Base-by-base conservation (phyloP, 1,140 invertebrate species). In the Lineus longissimus region DNA sequence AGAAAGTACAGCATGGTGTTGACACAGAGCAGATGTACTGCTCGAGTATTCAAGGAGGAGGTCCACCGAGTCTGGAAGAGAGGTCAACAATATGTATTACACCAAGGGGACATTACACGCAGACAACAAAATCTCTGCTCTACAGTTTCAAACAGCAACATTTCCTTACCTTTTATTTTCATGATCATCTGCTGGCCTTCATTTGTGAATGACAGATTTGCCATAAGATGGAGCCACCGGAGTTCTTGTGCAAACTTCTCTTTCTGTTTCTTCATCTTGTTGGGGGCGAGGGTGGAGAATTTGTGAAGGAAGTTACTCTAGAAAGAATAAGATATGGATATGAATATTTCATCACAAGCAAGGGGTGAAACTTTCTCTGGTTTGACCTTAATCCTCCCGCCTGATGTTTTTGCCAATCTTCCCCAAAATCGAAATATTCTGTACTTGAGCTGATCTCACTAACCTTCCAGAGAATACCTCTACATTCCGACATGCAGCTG, bases 161-260 rank as follows among this genome's bases (percentile, higher is more conserved):
- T n/a, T n/a, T n/a, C n/a, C 65, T 64, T 67, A 76, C 76, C 76
- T 60, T 71, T 67, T 23, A 78, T 73, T 69, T 79, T 78, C 0
- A 79, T 70, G 22, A 81, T 77, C 67, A 80, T 76, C 54, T 78
- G 75, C 59, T 81, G 79, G 17, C 79, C 79, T 55, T 81, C 79
- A n/a, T 69, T 66, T 47, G 76, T 76, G 57, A 81, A 81, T 29
- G 78, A 79, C 0, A 81, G 62, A 59, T 73, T 76, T 1, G 74
- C 60, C 9, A 79, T 62, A 33, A 81, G 64, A 47, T 80, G 71
- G 45, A 79, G 66, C 79, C 79, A 80, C 33, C 73, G 59, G 2
- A 64, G 56, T 47, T 81, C 77, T 33, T 72, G 67, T 33, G 59
- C 59, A n/a, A 56, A 63, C 59, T 72, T 73, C 13, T 45, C 55